These are phyloP conservation scores for Temnothorax nylanderi DNA, from an alignment of 1,140 invertebrate genomes.

Conservation along the genomic window DNA sequence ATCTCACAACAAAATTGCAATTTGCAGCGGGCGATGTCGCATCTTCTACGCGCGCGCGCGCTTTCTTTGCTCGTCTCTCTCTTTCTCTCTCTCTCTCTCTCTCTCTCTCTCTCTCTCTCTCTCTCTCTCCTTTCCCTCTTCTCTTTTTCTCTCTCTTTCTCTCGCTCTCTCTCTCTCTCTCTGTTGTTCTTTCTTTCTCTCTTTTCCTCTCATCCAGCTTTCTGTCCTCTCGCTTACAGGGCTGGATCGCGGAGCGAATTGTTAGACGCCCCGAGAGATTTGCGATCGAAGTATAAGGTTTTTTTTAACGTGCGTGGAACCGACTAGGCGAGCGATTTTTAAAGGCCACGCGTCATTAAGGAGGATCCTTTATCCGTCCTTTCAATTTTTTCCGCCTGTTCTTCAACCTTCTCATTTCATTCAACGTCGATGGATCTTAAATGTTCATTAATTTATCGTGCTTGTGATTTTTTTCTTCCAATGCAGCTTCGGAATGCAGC, in stretches of 20 bases:
- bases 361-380: neutral
- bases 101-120: neutral
- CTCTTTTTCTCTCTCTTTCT: neutral
- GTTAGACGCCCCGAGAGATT: conserved; percentile 28
- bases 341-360: conserved; percentile 34
- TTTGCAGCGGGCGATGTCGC: conserved; percentile 81
- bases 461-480: neutral
- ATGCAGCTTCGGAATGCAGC: neutral
- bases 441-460: neutral
- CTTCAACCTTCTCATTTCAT: neutral
- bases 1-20: conserved; percentile 85
- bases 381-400: neutral
- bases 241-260: conserved; percentile 28
- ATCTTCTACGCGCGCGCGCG: conserved; percentile 56
- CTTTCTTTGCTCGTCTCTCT: conserved; percentile 63
- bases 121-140: neutral
- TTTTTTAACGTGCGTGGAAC: conserved; percentile 19
- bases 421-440: neutral
- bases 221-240: conserved; percentile 35
- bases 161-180: neutral
- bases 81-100: neutral
- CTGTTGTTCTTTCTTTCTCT: neutral
- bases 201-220: neutral
- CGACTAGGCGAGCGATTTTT: conserved; percentile 16
- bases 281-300: conserved; percentile 35